A percentile compares a stretch with the other conserved stretches of the same genome.
Conservation (phyloP, 1,140 invertebrate species). For the Drosophila watanabei region DNA sequence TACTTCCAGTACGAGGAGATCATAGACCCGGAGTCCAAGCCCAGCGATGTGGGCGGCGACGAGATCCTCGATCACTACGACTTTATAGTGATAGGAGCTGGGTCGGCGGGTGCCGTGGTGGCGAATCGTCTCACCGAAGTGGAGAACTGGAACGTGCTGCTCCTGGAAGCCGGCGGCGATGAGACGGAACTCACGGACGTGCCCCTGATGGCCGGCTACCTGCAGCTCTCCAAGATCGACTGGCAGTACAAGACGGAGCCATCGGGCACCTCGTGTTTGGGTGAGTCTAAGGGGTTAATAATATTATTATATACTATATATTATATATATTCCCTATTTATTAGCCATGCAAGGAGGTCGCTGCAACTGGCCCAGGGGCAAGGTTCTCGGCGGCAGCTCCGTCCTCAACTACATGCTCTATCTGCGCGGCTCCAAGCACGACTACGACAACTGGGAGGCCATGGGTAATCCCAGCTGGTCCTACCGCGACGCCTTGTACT, state of each 20-base stretch:
- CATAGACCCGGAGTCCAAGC: slow-evolving; percentile 91
- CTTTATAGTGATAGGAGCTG: slow-evolving; percentile 96
- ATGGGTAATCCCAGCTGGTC: slow-evolving; percentile 97
- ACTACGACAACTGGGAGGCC: slow-evolving; percentile 97
- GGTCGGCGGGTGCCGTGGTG: slow-evolving; percentile 97
- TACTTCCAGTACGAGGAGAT: slow-evolving; percentile 93
- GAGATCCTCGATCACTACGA: slow-evolving; percentile 90
- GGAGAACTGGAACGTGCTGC: slow-evolving; percentile 92
- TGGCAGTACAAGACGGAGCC: slow-evolving; percentile 97
- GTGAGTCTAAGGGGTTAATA: slow-evolving; percentile 84
- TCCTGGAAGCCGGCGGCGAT: slow-evolving; percentile 96
- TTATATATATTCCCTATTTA: not conserved
- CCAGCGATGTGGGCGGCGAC: slow-evolving; percentile 89
- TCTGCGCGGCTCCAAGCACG: slow-evolving; percentile 95
- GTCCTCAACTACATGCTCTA: slow-evolving; percentile 99
- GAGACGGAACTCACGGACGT: slow-evolving; percentile 96
- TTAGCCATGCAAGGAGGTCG: slow-evolving; percentile 91
- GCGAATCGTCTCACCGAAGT: slow-evolving; percentile 93
- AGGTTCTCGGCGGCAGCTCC: slow-evolving; percentile 87
- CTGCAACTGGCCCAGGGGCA: slow-evolving; percentile 95
- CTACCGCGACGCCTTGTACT: slow-evolving; percentile 93
- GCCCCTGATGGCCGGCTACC: slow-evolving; percentile 93
- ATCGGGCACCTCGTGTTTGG: slow-evolving; percentile 92
- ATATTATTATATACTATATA: not conserved
- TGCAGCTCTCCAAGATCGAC: slow-evolving; percentile 94